Conservation (phyloP, 2,888 invertebrate species). For the Melinaea menophilus region DNA sequence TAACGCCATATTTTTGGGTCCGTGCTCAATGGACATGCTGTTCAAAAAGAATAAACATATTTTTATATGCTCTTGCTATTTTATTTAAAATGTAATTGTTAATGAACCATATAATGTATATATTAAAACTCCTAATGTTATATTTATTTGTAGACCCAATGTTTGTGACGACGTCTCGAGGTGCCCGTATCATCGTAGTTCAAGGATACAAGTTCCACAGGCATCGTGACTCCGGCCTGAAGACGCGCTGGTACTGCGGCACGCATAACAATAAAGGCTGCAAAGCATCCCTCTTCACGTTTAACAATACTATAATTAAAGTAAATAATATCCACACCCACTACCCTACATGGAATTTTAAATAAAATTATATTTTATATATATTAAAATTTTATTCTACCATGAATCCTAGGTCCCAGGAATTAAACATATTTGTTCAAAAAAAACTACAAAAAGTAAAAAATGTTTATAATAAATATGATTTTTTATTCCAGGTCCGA, state of each 20-base stretch:
- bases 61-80: no score
- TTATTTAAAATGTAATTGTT: no score
- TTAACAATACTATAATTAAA: conserved; percentile 29
- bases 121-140: not conserved
- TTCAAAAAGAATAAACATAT: no score
- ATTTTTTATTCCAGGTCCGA: conserved; percentile 28
- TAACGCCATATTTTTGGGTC: no score
- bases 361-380: conserved; percentile 5
- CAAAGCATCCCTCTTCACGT: conserved; percentile 34
- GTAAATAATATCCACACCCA: conserved; percentile 29
- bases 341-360: conserved; percentile 19
- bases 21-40: no score
- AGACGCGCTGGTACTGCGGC: conserved; percentile 43
- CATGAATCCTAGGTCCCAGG: not conserved
- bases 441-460: not conserved
- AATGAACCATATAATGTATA: not conserved
- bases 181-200: conserved; percentile 36
- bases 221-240: conserved; percentile 36
- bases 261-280: conserved; percentile 41
- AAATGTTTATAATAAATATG: conserved; percentile 11
- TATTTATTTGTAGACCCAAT: conserved; percentile 20
- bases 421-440: no score
- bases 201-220: conserved; percentile 40
- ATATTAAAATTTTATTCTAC: not conserved
- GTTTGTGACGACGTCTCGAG: conserved; percentile 23